Evolutionary conservation across 1,140 invertebrate genomes (phyloP).

Genomic region (Pissodes strobi): DNA sequence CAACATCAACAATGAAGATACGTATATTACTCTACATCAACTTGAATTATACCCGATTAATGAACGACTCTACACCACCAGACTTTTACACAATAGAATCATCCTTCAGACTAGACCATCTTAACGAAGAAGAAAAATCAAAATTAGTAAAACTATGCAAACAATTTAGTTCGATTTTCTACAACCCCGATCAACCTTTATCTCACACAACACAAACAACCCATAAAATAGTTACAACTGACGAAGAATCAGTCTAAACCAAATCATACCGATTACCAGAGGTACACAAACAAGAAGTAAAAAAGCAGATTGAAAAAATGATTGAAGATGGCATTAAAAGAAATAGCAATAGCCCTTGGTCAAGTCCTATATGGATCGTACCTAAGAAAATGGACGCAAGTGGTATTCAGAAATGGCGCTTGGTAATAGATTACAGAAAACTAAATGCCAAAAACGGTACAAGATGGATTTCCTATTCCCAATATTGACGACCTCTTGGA

Average conservation of each 20-base stretch:
- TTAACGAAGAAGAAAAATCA: no score
- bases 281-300: background rate
- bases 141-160: background rate
- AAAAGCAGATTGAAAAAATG: slow-evolving; percentile 8
- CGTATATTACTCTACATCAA: background rate
- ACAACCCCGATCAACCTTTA: background rate
- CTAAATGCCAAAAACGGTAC: slow-evolving; percentile 53
- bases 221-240: background rate
- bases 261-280: slow-evolving; percentile 3
- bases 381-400: no score
- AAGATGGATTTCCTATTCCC: slow-evolving; percentile 59
- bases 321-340: background rate
- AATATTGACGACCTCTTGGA: slow-evolving; percentile 53
- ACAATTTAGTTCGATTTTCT: background rate
- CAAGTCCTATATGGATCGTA: no score
- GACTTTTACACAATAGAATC: background rate
- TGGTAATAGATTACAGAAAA: slow-evolving; percentile 51
- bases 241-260: background rate
- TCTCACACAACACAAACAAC: no score
- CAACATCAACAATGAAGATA: slow-evolving; percentile 4
- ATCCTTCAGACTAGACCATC: background rate
- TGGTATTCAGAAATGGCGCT: slow-evolving; percentile 14
- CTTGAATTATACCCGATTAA: background rate
- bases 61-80: background rate
- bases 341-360: background rate